phyloP scores from a whole-genome alignment of 2,113 vertebrate genomes.

The Chloropsis cyanopogon region DNA sequence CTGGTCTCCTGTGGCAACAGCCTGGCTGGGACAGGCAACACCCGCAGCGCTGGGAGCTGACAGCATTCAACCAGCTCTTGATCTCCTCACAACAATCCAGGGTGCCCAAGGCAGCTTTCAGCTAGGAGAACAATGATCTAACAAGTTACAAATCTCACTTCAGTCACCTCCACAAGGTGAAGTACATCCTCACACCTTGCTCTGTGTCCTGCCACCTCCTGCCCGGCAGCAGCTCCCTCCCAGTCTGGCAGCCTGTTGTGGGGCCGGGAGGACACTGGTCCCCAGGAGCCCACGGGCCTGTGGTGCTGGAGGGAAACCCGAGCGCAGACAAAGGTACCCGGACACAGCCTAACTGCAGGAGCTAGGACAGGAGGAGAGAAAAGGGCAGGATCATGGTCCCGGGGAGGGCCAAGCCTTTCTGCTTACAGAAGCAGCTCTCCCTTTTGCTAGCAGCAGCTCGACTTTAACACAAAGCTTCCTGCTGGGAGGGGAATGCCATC shows the following conservation, averaged over 20 bases:
- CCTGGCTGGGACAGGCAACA: background rate
- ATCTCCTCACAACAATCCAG: background rate
- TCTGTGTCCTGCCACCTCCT: background rate
- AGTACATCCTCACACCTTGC: background rate
- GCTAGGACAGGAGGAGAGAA: background rate
- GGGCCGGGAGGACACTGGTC: background rate
- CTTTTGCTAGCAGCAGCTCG: background rate
- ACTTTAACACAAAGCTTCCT: background rate
- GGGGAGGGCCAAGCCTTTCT: background rate
- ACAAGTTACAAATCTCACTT: background rate
- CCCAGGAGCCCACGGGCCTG: background rate
- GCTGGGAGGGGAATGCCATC: background rate
- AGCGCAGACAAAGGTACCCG: background rate
- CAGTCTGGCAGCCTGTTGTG: background rate
- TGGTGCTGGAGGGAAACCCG: background rate
- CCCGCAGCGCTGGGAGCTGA: rapidly evolving
- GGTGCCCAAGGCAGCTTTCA: background rate
- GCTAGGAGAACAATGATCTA: background rate
- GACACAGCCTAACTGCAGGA: background rate
- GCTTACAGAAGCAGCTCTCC: background rate
- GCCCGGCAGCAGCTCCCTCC: background rate
- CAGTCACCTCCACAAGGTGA: rapidly evolving
- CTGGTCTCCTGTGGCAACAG: background rate
- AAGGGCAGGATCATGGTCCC: rapidly evolving
- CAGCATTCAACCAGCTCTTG: background rate